Percentiles rank a stretch among this genome's conserved stretches.
Conservation (phyloP, 2,113 vertebrate species). For the Cyprinodon brontotheroides region DNA sequence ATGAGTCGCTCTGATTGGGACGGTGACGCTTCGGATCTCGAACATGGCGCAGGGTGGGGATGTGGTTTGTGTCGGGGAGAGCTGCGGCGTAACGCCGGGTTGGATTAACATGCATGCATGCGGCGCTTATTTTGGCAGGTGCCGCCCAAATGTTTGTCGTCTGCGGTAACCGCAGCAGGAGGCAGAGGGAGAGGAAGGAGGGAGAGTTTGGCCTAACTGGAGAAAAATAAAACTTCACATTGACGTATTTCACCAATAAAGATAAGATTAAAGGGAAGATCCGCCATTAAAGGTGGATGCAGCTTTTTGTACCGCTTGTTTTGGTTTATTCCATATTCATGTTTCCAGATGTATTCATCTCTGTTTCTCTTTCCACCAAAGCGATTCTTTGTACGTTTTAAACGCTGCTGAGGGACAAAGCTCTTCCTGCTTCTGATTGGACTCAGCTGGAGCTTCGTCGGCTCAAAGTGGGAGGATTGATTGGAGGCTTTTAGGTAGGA, state of each 20-base stretch:
- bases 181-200: neutral
- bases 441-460: no score
- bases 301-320: no score
- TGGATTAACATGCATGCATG: neutral
- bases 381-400: no score
- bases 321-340: no score
- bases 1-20: neutral
- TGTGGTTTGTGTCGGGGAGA: slow-evolving; percentile 16
- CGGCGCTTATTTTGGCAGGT: slow-evolving; percentile 48
- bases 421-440: no score
- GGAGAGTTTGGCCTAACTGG: neutral
- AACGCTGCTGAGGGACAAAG: no score
- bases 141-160: slow-evolving; percentile 2
- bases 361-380: neutral
- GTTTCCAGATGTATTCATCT: no score
- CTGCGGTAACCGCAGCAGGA: slow-evolving; percentile 24
- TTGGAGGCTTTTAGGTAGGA: no score
- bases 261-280: no score
- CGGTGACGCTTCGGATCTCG: neutral
- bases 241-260: no score
- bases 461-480: no score
- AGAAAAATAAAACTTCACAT: neutral
- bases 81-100: neutral
- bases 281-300: no score
- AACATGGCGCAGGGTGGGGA: neutral